phyloP scores from a whole-genome alignment of 2,888 invertebrate species.

The Endomychus coccineus region DNA sequence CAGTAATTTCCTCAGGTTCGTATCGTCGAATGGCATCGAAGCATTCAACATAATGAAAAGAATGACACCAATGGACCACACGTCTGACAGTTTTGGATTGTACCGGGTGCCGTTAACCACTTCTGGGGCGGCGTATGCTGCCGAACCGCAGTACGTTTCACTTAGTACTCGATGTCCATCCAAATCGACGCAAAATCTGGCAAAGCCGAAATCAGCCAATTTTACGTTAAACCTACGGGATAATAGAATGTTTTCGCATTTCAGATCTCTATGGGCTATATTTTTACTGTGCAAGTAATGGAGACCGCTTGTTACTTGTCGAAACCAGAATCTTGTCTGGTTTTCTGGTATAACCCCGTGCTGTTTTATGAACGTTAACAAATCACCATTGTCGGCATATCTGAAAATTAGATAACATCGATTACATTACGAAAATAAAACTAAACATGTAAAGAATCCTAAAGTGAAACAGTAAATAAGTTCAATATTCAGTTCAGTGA shows the following conservation, averaged over 20 bases:
- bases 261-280: slow-evolving; percentile 13
- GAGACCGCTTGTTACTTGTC: slow-evolving; percentile 12
- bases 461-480: too few relatives aligned
- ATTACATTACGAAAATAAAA: too few relatives aligned
- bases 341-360: slow-evolving; percentile 14
- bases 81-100: slow-evolving; percentile 14
- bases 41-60: slow-evolving; percentile 16
- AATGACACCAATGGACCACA: slow-evolving; percentile 15
- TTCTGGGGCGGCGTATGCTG: slow-evolving; percentile 15
- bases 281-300: slow-evolving; percentile 14
- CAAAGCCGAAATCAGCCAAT: slow-evolving; percentile 15
- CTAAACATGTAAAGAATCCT: too few relatives aligned
- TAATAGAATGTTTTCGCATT: slow-evolving; percentile 15
- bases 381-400: slow-evolving; percentile 15
- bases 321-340: slow-evolving; percentile 14
- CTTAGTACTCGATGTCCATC: slow-evolving; percentile 13
- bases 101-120: slow-evolving; percentile 14
- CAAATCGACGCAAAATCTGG: slow-evolving; percentile 12
- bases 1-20: slow-evolving; percentile 13
- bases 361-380: slow-evolving; percentile 14
- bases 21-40: slow-evolving; percentile 16
- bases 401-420: slow-evolving; percentile 12
- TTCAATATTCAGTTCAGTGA: too few relatives aligned
- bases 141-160: slow-evolving; percentile 15
- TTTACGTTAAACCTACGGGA: slow-evolving; percentile 14